These are phyloP conservation scores for Aegotheles bennettii DNA, from an alignment of 2,113 vertebrate species.

Conservation along the genomic window DNA sequence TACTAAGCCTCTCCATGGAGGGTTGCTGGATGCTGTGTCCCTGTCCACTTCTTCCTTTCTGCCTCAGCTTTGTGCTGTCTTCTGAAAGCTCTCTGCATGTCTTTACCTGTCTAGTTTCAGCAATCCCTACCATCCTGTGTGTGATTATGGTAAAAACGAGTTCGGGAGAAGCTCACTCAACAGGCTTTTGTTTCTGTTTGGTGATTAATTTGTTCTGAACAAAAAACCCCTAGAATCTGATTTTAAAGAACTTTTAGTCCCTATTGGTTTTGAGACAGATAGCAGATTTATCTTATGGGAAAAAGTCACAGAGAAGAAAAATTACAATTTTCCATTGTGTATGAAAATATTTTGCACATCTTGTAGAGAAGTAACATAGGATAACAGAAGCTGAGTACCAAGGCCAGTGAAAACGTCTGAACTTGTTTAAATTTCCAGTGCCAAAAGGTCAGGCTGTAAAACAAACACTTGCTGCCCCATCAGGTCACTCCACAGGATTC, in stretches of 20 bases:
- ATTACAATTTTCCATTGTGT: not conserved
- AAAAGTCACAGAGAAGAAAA: not conserved
- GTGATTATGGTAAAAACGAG: accelerated
- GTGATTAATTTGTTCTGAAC: not conserved
- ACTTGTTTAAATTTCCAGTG: not conserved
- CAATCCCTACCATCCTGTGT: not conserved
- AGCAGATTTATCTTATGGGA: not conserved
- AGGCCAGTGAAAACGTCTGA: not conserved
- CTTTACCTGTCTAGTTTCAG: not conserved
- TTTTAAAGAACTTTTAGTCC: not conserved
- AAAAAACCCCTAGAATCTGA: not conserved
- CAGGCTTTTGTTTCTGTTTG: not conserved
- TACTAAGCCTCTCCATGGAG: not conserved
- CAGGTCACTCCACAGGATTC: not conserved
- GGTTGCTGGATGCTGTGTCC: not conserved
- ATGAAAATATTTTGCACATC: not conserved
- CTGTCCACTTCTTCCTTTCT: not conserved
- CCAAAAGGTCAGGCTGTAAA: not conserved
- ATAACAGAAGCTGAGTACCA: not conserved
- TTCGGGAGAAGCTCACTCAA: not conserved
- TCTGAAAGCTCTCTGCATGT: not conserved
- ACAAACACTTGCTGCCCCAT: not conserved
- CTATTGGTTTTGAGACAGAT: not conserved
- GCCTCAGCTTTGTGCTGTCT: not conserved
- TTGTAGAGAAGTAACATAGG: not conserved